Evolutionary conservation across 2,797 vertebrate species (phyloP).

Genomic region (Enteromius unitaeniatus): DNA sequence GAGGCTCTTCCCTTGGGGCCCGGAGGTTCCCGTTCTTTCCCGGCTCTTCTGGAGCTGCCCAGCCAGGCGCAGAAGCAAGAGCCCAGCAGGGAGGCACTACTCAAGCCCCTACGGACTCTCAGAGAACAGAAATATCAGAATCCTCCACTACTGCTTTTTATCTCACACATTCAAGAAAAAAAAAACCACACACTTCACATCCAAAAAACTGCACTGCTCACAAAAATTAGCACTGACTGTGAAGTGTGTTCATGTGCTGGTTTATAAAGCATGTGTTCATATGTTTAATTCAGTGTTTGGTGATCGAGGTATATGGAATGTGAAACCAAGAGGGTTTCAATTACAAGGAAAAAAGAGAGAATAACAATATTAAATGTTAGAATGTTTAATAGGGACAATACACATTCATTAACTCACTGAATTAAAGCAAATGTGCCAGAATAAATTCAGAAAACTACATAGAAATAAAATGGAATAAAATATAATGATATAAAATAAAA

Average conservation of each 20-base stretch:
- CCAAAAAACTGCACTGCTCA: not conserved
- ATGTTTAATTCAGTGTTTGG: constrained; percentile 49
- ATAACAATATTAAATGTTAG: not conserved
- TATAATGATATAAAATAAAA: not conserved
- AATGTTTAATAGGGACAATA: not conserved
- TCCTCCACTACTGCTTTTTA: constrained; percentile 25
- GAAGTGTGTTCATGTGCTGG: constrained; percentile 20
- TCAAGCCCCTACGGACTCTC: constrained; percentile 38
- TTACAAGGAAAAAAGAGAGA: not conserved
- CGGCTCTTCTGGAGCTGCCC: constrained; percentile 49
- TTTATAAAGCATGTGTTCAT: not conserved
- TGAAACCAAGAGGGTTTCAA: not conserved
- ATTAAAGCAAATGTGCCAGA: not conserved
- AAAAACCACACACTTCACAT: not conserved
- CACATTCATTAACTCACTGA: not conserved
- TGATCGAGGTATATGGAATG: not conserved
- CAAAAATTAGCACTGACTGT: constrained; percentile 16
- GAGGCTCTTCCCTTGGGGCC: constrained; percentile 62
- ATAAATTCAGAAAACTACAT: not conserved
- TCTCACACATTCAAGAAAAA: constrained; percentile 22
- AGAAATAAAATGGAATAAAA: not conserved
- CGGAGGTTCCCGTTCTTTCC: constrained; percentile 41
- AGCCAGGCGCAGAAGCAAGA: constrained; percentile 51
- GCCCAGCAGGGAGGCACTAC: constrained; percentile 37
- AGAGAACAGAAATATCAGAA: constrained; percentile 42